Evolutionary conservation across 1,140 invertebrate genomes (phyloP), one percentile per base, ranked within the genome.

Genomic region (Calosoma granatense): DNA sequence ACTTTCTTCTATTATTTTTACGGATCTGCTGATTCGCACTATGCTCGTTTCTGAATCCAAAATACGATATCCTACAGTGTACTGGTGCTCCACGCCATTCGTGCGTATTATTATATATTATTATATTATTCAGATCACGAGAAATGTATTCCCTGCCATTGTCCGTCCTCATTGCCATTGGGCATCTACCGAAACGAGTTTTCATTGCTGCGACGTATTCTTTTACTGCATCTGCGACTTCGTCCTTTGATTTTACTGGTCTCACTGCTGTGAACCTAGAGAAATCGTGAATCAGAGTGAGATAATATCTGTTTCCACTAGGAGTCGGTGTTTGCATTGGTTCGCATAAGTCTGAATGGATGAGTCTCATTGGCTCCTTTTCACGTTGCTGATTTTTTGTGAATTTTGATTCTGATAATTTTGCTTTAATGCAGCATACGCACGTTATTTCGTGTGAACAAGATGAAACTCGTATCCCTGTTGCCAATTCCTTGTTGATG

Each of bases 81-180:
- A 30, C 52, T 67, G 58, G 60, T 65, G 58, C 52, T 58, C 21
- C 54, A 69, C 68, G 36, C 73, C 67, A 20, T 66, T 60, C 54
- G 61, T 57, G 26, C 59, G n/a, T n/a, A n/a, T n/a, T n/a, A n/a
- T n/a, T n/a, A n/a, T n/a, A n/a, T n/a, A n/a, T 52, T 0, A 67
- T 3, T 59, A 58, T 69, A 2, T 61, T 60, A 15, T 65, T 60
- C 52, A 71, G 68, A 1, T 53, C 54, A 19, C 64, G 61, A 56
- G 63, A 70, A 2, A 57, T 51, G 57, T 70, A 73, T 60, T 76
- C 72, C 17, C 21, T 56, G 11, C 70, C 70, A 61, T 74, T 71
- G 30, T 74, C 70, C 17, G 64, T 64, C 20, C 68, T 64, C 20
- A 67, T 36, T 6, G 26, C 26, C 6, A 36, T 36, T 6, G 26